Evolutionary conservation across 2,113 vertebrate genomes (phyloP), one percentile per base, ranked within the genome.

Genomic region (Gadus macrocephalus): DNA sequence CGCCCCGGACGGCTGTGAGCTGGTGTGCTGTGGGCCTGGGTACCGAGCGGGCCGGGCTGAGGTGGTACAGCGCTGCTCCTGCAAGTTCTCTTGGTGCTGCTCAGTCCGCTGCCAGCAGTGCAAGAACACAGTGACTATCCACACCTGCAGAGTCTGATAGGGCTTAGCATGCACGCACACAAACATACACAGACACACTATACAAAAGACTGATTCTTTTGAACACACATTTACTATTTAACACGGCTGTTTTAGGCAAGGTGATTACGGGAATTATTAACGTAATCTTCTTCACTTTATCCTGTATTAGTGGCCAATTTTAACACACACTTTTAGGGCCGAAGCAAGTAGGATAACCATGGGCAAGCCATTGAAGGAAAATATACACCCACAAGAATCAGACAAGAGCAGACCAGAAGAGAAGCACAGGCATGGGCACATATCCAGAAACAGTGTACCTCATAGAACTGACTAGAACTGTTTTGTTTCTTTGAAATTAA

Each of bases 21-120:
- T 91, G 74, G 86, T 89, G 73, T 93, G 93, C 75, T 93, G 93
- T 0, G 87, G 91, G 15, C 86, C 91, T 0, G 92, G 89, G 3
- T 94, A 88, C 83, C 84, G 38, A 53, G 90, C 84, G 0, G 87
- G 88, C 8, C 86, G 89, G 55, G 91, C 84, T 0, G 91, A 93
- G 75, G 84, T 91, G 78, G 83, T 87, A 61, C 84, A 94, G 87
- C 74, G 85, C 9, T 92, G 93, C 82, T 91, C 91, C 79, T 92
- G 91, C 87, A 89, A 88, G 80, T 93, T 92, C 62, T 85, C 66
- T 78, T 92, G 93, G 91, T 93, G 93, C 83, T 94, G 93, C 82
- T 91, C 92, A 0, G 79, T 90, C 66, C 86, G 85, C 73, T 90
- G 92, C 82, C 79, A 90, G 81, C 92, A 92, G 85, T 92, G 93